phyloP scores from a whole-genome alignment of 2,113 vertebrate species.

The Hemicordylus capensis region DNA sequence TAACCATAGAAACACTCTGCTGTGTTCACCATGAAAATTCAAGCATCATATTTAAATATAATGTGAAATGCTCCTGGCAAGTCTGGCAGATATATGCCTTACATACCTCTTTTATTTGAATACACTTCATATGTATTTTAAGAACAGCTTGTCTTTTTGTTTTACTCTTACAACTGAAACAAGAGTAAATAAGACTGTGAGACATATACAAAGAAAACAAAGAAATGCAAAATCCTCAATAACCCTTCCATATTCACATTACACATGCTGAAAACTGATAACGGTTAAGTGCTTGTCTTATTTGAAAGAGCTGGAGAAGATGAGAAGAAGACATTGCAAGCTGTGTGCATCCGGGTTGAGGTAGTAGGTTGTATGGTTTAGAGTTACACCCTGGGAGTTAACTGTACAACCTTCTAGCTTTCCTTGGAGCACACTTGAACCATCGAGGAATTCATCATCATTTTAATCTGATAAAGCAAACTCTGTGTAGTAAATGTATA shows the following conservation, averaged over 20 bases:
- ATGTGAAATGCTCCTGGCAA: background rate
- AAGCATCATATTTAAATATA: background rate
- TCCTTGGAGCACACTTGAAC: constrained; percentile 99
- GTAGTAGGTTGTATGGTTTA: constrained; percentile 99
- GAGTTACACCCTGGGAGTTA: constrained; percentile 99
- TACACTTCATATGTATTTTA: constrained; percentile 5
- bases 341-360: constrained; percentile 99
- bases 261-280: constrained; percentile 28
- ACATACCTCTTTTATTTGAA: background rate
- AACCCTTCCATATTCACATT: constrained; percentile 1
- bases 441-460: constrained; percentile 84
- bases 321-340: constrained; percentile 79
- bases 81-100: background rate
- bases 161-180: background rate
- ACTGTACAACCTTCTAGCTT: constrained; percentile 99
- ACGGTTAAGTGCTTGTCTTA: constrained; percentile 64
- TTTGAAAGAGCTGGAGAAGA: constrained; percentile 79
- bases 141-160: background rate
- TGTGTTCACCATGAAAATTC: background rate
- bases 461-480: constrained; percentile 73
- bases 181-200: background rate
- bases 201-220: background rate
- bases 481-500: constrained; percentile 73
- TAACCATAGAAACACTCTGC: too few species aligned
- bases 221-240: background rate